Percentiles rank a stretch among this genome's conserved stretches.
These are phyloP conservation scores for Orycteropus afer DNA, from an alignment of 2,113 vertebrate genomes.

Conservation along the genomic window DNA sequence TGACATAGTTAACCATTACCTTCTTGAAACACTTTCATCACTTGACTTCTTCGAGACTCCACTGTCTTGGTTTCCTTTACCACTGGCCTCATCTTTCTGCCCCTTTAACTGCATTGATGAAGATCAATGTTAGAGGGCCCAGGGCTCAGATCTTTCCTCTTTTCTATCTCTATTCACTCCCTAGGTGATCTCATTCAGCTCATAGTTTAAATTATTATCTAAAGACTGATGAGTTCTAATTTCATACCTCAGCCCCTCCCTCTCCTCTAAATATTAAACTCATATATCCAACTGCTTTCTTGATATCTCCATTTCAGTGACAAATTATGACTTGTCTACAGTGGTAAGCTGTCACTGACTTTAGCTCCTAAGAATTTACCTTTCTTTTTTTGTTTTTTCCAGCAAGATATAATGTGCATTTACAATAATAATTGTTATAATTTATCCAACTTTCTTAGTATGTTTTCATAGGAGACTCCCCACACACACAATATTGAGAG, in stretches of 20 bases:
- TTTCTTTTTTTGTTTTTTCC: not conserved
- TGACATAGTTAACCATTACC: not conserved
- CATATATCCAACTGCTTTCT: not conserved
- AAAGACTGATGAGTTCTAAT: not conserved
- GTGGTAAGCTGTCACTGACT: not conserved
- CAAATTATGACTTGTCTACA: conserved; percentile 4
- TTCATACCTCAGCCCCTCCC: not conserved
- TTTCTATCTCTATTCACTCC: too few species aligned
- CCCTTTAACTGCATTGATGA: too few species aligned
- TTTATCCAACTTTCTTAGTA: not conserved
- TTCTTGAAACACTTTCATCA: not conserved
- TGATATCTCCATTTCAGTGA: not conserved
- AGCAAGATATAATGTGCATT: not conserved
- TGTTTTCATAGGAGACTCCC: not conserved
- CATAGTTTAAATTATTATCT: not conserved
- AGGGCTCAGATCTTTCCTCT: not conserved
- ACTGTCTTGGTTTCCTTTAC: not conserved
- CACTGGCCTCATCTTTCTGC: not conserved
- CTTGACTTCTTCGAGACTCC: not conserved
- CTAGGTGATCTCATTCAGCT: not conserved
- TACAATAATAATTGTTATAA: conserved; percentile 1
- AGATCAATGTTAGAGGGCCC: too few species aligned
- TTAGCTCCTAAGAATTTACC: not conserved
- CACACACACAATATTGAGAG: not conserved
- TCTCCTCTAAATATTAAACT: conserved; percentile 22